Percentiles rank a stretch among this genome's conserved stretches.
These are phyloP conservation scores for Phrynosoma platyrhinos DNA, from an alignment of 2,113 vertebrate genomes.

Conservation along the genomic window DNA sequence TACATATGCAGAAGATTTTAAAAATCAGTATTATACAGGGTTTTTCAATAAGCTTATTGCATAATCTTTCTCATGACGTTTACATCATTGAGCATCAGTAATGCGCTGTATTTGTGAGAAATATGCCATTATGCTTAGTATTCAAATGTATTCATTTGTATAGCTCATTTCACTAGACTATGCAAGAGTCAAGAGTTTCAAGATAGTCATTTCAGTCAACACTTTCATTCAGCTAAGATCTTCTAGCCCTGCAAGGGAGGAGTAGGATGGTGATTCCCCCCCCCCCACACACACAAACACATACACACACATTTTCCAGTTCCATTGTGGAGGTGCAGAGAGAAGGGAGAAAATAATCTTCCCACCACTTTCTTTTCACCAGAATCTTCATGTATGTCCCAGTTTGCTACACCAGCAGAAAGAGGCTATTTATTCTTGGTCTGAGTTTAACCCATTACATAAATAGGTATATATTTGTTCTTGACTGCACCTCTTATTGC, in stretches of 20 bases:
- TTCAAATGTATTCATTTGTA: background rate
- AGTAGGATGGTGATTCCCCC: too few species aligned
- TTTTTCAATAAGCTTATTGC: background rate
- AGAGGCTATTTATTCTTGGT: too few species aligned
- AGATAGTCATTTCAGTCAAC: background rate
- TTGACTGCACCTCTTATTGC: too few species aligned
- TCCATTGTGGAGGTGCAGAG: too few species aligned
- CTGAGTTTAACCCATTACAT: too few species aligned
- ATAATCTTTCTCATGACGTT: background rate
- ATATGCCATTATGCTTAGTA: background rate
- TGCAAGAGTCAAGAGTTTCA: background rate
- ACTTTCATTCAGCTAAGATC: background rate
- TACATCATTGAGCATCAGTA: background rate
- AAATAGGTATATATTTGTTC: too few species aligned
- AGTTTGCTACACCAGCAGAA: too few species aligned
- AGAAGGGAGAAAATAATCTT: too few species aligned
- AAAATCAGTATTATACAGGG: background rate
- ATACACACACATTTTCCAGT: too few species aligned
- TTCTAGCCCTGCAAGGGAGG: background rate
- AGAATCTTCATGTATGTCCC: too few species aligned
- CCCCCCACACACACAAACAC: too few species aligned
- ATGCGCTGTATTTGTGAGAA: background rate
- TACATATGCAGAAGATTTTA: background rate
- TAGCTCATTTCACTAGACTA: background rate
- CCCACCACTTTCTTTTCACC: too few species aligned